Evolutionary conservation across 2,797 vertebrate genomes (phyloP), one percentile per base, ranked within the genome.

Genomic region (Knipowitschia caucasica): DNA sequence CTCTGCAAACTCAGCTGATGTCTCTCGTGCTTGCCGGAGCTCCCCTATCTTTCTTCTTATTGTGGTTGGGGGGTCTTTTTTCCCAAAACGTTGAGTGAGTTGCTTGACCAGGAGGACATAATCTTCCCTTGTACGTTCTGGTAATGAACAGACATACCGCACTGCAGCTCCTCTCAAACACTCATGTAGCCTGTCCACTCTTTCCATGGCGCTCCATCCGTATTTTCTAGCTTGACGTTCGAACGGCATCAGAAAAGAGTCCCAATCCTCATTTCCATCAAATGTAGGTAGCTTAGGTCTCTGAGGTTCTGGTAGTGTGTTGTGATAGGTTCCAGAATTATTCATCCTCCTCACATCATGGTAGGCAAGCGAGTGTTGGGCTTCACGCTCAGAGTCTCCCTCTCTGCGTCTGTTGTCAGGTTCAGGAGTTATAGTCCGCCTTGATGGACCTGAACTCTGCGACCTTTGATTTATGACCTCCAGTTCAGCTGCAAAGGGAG

Each of bases 1-100:
- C 4, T 70, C 59, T 36, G 53, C 56, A 43, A 64, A 70, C 11
- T 69, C 43, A 33, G 58, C 55, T n/a, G 23, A 33, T 38, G 35
- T 61, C 53, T 2, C 44, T 60, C 1, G 10, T 4, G 4, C 7
- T 3, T 67, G 66, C 1, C 18, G 2, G 8, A 64, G 26, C 20
- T 72, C 69, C 26, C 52, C 33, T 7, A 64, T 12, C 6, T 27
- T 67, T 1, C 56, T 56, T 2, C 50, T 34, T 3, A 39, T 38
- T 17, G 35, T 38, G n/a, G 35, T 38, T 15, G 35, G 35, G 15
- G 35, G 35, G 14, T 35, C 17, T 8, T 7, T 38, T 38, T 17
- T 38, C 3, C 35, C 35, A 38, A 38, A 38, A 8, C 35, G n/a
- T 38, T 38, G 35, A 7, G 35, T 38, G 2, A 38, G n/a, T 18